Conservation (phyloP, 2,888 invertebrate genomes). For the Scrobipalpa costella region DNA sequence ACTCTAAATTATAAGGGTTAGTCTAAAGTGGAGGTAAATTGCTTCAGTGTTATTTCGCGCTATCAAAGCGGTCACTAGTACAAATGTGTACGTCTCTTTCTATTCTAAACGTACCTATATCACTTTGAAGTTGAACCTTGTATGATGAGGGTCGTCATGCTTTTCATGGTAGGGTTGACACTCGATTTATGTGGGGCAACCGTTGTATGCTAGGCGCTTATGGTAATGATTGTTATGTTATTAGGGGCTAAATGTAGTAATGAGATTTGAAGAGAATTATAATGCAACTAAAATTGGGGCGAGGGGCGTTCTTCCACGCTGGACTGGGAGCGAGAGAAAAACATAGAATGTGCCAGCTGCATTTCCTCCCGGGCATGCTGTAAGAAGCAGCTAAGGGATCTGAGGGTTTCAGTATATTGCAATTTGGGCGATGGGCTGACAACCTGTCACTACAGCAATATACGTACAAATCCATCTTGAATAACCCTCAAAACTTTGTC, state of each 20-base stretch:
- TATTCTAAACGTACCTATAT: not conserved
- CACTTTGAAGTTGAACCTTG: not conserved
- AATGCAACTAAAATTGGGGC: too few relatives aligned
- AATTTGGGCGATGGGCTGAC: too few relatives aligned
- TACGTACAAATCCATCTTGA: too few relatives aligned
- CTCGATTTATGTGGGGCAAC: constrained; percentile 4
- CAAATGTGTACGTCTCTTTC: not conserved
- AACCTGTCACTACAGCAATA: too few relatives aligned
- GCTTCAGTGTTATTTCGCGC: constrained; percentile 6
- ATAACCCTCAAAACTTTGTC: too few relatives aligned
- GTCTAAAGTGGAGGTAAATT: constrained; percentile 13
- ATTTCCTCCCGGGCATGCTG: too few relatives aligned
- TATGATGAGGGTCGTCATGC: constrained; percentile 26
- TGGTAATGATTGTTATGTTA: not conserved
- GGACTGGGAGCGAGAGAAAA: too few relatives aligned
- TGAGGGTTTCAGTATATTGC: too few relatives aligned
- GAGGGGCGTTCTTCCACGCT: too few relatives aligned
- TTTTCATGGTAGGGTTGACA: constrained; percentile 17
- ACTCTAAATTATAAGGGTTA: constrained; percentile 15
- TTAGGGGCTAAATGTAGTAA: not conserved
- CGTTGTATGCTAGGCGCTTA: not conserved
- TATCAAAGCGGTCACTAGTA: constrained; percentile 12
- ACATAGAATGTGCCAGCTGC: too few relatives aligned
- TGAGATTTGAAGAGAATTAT: too few relatives aligned
- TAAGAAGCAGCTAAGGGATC: too few relatives aligned